These are phyloP conservation scores for Eubucco bourcierii DNA, from an alignment of 2,113 vertebrate species.

Conservation along the genomic window DNA sequence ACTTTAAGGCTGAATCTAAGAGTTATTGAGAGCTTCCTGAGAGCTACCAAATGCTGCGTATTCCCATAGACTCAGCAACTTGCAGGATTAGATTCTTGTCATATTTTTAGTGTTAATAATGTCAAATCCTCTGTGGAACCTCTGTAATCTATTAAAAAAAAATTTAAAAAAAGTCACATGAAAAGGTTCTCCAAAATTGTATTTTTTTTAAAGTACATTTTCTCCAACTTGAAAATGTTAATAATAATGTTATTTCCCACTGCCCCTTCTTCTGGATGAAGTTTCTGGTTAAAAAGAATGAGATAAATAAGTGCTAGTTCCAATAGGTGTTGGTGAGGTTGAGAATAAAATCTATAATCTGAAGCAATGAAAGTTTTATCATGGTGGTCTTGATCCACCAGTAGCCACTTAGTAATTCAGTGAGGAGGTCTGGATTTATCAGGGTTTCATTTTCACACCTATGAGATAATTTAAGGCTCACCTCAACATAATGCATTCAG, in stretches of 20 bases:
- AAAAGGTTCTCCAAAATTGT: background rate
- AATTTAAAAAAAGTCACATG: background rate
- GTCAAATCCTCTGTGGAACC: background rate
- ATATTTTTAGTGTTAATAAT: conserved; percentile 43
- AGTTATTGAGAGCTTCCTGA: conserved; percentile 50
- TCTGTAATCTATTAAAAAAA: background rate
- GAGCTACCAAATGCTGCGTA: conserved; percentile 15
- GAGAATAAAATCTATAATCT: background rate
- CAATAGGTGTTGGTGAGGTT: background rate
- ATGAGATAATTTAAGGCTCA: background rate
- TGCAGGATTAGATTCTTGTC: background rate
- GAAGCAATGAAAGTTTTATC: background rate
- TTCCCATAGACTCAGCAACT: conserved; percentile 21
- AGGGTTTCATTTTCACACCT: background rate
- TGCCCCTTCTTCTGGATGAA: background rate
- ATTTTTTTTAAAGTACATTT: background rate
- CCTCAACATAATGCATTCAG: background rate
- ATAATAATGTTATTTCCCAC: accelerated
- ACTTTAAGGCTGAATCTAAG: conserved; percentile 26
- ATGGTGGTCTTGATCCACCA: background rate
- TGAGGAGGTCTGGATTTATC: background rate
- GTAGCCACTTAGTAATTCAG: accelerated
- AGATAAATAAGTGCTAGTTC: background rate
- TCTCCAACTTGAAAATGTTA: background rate
- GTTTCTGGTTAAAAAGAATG: background rate